Conservation (phyloP, 2,797 vertebrate genomes). For the Ctenochaetus hawaiiensis region DNA sequence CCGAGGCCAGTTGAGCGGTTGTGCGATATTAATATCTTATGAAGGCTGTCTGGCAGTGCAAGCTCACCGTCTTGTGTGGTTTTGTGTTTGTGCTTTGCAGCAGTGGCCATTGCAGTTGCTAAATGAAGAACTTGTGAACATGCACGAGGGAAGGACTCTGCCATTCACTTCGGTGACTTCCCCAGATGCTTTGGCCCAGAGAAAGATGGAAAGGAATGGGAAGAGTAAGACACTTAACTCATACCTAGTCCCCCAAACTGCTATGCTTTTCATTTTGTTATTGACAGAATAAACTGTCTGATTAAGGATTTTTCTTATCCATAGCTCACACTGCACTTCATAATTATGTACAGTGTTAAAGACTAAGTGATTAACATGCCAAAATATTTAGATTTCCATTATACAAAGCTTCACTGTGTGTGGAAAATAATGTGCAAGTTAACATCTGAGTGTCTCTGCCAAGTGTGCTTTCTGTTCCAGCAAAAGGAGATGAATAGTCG, state of each 20-base stretch:
- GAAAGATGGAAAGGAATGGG: constrained; percentile 80
- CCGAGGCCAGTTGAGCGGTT: constrained; percentile 76
- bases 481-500: constrained; percentile 67
- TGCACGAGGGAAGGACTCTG: constrained; percentile 73
- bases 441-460: constrained; percentile 64
- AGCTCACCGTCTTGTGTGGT: constrained; percentile 76
- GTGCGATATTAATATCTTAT: constrained; percentile 82
- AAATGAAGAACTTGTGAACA: constrained; percentile 80
- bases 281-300: constrained; percentile 28
- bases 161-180: constrained; percentile 75
- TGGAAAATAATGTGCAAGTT: constrained; percentile 69
- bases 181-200: constrained; percentile 81
- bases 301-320: constrained; percentile 20
- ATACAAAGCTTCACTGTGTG: constrained; percentile 48
- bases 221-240: constrained; percentile 73
- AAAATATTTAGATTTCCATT: constrained; percentile 64
- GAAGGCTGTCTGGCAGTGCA: constrained; percentile 76
- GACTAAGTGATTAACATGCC: constrained; percentile 45
- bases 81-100: constrained; percentile 80
- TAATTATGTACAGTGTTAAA: constrained; percentile 36
- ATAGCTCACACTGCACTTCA: constrained; percentile 25
- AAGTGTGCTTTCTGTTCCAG: constrained; percentile 68
- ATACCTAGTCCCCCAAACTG: constrained; percentile 8
- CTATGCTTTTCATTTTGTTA: constrained; percentile 42
- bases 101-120: constrained; percentile 66